Evolutionary conservation across 2,888 invertebrate genomes (phyloP).

Genomic region (Exephanes ischioxanthus): DNA sequence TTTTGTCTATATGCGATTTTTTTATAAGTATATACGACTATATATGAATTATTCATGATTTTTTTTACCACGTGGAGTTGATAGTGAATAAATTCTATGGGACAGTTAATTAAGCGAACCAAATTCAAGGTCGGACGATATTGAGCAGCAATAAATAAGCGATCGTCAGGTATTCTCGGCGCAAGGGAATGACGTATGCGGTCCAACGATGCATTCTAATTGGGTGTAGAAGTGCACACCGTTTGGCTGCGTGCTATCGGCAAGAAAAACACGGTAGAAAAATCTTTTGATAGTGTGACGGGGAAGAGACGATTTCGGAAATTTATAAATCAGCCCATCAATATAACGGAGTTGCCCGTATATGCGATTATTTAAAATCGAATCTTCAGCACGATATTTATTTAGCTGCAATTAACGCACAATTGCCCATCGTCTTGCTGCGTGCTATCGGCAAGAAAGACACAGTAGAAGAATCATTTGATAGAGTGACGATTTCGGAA

Average conservation of each 20-base stretch:
- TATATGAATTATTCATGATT: no score
- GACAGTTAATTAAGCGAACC: not conserved
- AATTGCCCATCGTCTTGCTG: no score
- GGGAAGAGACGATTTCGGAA: not conserved
- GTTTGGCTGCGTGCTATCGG: not conserved
- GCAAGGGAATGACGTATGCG: constrained; percentile 7
- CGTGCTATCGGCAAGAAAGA: not conserved
- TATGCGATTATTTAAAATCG: no score
- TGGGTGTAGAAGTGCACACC: not conserved
- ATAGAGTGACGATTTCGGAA: not conserved
- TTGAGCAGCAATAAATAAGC: constrained; percentile 21
- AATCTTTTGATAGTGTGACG: not conserved
- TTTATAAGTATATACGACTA: no score
- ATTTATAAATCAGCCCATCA: not conserved
- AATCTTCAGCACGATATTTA: no score
- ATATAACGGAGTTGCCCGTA: not conserved
- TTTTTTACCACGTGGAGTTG: not conserved
- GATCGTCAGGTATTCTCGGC: not conserved
- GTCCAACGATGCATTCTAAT: constrained; percentile 5
- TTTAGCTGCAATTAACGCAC: not conserved
- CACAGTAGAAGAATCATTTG: not conserved
- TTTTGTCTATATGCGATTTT: no score
- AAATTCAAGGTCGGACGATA: constrained; percentile 2
- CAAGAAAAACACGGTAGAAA: not conserved
- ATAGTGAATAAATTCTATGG: not conserved